phyloP scores from a whole-genome alignment of 1,140 invertebrate genomes.

The Drosophila truncata region DNA sequence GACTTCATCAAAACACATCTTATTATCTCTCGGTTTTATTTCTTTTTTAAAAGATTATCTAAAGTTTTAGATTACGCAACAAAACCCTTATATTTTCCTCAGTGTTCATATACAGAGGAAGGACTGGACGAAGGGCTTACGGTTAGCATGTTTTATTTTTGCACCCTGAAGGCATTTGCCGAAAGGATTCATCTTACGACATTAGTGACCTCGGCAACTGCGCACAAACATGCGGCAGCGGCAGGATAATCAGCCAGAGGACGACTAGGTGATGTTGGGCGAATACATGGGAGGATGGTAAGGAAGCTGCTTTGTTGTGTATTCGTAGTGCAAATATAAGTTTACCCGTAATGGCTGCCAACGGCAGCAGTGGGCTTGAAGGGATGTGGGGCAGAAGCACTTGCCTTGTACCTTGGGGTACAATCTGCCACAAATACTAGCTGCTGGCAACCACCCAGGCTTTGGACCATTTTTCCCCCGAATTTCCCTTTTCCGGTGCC shows the following conservation, averaged over 20 bases:
- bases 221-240: constrained; percentile 70
- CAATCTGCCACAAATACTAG: constrained; percentile 78
- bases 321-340: constrained; percentile 80
- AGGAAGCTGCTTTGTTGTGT: constrained; percentile 68
- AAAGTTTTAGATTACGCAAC: no score
- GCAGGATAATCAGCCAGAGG: constrained; percentile 39
- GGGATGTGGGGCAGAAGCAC: constrained; percentile 23
- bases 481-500: constrained; percentile 4
- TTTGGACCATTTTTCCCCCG: neutral
- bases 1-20: no score
- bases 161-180: constrained; percentile 83
- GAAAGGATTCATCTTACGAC: constrained; percentile 85
- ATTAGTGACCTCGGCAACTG: constrained; percentile 84
- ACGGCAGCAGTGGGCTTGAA: constrained; percentile 37
- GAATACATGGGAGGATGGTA: neutral
- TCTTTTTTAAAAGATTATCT: no score
- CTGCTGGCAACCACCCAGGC: constrained; percentile 40
- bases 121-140: constrained; percentile 12
- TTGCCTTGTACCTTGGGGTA: constrained; percentile 74
- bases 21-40: no score
- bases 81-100: neutral
- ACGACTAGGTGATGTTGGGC: constrained; percentile 14
- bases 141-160: constrained; percentile 80
- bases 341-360: constrained; percentile 80
- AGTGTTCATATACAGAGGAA: constrained; percentile 1